A percentile compares a stretch with the other conserved stretches of the same genome.
These are phyloP conservation scores for Phainopepla nitens DNA, from an alignment of 2,113 vertebrate species.

Conservation along the genomic window DNA sequence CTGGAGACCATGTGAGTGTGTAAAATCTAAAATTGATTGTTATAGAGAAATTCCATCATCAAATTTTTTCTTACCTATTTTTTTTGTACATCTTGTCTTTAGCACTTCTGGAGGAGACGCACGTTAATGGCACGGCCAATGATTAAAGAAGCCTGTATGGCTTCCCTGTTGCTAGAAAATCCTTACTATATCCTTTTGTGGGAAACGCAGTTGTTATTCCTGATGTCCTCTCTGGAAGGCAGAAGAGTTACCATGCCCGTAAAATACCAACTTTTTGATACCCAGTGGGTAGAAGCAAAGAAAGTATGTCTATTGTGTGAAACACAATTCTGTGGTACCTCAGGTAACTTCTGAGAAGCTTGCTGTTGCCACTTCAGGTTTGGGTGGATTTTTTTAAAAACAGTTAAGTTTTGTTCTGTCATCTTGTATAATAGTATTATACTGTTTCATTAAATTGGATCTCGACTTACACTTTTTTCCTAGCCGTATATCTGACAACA, in stretches of 20 bases:
- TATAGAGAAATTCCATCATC: background rate
- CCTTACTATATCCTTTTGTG: slow-evolving; percentile 97
- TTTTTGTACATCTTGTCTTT: background rate
- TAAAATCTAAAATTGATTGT: background rate
- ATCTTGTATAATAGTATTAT: background rate
- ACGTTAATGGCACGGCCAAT: slow-evolving; percentile 95
- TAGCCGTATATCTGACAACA: background rate
- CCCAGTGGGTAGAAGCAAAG: background rate
- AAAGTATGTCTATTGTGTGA: background rate
- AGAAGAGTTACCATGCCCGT: background rate
- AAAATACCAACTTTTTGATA: background rate
- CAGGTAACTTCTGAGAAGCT: background rate
- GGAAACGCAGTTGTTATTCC: background rate
- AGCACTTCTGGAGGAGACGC: slow-evolving; percentile 95
- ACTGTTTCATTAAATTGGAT: background rate
- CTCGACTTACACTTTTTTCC: background rate
- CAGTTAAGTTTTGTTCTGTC: background rate
- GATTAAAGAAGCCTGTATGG: slow-evolving; percentile 95
- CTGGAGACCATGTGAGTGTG: slow-evolving; percentile 92
- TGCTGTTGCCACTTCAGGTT: background rate
- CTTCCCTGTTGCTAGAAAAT: slow-evolving; percentile 93
- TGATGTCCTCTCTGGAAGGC: background rate
- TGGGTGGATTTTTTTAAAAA: rapidly evolving
- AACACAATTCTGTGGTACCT: background rate
- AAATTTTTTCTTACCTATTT: background rate